These are phyloP conservation scores for Novumbra hubbsi DNA, from an alignment of 2,797 vertebrate genomes.

Conservation along the genomic window DNA sequence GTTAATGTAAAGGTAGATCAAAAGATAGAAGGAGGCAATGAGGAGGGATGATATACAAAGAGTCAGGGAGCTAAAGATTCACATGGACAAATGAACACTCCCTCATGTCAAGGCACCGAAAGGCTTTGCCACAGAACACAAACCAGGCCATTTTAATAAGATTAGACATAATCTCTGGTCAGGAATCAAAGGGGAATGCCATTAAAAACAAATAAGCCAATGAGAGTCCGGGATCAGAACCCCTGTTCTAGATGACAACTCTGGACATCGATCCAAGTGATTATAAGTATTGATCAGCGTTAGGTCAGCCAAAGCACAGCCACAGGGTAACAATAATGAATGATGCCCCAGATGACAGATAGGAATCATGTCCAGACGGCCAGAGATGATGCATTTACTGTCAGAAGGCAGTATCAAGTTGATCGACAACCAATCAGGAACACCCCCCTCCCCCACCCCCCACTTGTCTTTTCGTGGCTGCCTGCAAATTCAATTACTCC, in stretches of 20 bases:
- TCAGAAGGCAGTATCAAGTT: constrained; percentile 1
- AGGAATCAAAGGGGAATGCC: constrained; percentile 43
- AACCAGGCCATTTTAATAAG: constrained; percentile 31
- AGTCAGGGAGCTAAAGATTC: not conserved
- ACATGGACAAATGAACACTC: constrained; percentile 8
- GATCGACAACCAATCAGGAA: not conserved
- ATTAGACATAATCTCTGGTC: constrained; percentile 39
- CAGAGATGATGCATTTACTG: constrained; percentile 26
- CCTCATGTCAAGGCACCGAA: constrained; percentile 10
- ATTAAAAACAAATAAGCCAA: constrained; percentile 39
- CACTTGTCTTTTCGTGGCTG: not conserved
- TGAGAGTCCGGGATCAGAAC: constrained; percentile 15
- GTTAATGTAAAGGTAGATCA: not conserved
- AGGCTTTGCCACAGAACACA: not conserved
- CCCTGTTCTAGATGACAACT: constrained; percentile 29
- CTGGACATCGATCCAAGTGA: constrained; percentile 48
- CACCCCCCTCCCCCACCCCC: not conserved
- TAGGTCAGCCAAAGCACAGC: constrained; percentile 43
- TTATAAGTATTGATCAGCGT: constrained; percentile 61
- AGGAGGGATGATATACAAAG: not conserved
- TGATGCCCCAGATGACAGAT: constrained; percentile 34
- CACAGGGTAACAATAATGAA: constrained; percentile 53
- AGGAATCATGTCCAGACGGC: constrained; percentile 30
- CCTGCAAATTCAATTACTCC: not conserved
- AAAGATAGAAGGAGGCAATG: constrained; percentile 5